phyloP scores from a whole-genome alignment of 2,888 invertebrate genomes.

The Cosmia pyralina region DNA sequence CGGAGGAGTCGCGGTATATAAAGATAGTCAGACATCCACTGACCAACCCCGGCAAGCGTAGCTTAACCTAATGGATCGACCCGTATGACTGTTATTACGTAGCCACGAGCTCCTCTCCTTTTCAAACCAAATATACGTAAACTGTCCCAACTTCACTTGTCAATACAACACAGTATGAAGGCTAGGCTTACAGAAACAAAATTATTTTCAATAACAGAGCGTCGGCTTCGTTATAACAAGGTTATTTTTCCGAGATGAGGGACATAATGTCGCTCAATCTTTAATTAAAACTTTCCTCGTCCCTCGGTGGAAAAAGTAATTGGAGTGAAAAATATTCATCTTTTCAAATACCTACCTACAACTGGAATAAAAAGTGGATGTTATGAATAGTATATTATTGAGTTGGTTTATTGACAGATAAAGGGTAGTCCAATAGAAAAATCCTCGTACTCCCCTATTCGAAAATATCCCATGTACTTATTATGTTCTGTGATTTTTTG shows the following conservation, averaged over 20 bases:
- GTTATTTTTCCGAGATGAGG: slow-evolving; percentile 75
- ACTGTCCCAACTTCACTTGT: slow-evolving; percentile 22
- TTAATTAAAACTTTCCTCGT: slow-evolving; percentile 84
- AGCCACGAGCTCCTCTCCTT: too few species aligned
- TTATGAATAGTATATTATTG: slow-evolving; percentile 41
- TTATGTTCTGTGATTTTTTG: too few species aligned
- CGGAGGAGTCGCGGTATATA: too few species aligned
- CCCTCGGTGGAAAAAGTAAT: slow-evolving; percentile 76
- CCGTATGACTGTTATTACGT: too few species aligned
- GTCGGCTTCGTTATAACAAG: slow-evolving; percentile 72
- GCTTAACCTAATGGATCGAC: too few species aligned
- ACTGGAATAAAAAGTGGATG: slow-evolving; percentile 30
- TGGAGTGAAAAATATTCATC: slow-evolving; percentile 72
- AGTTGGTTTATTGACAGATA: background rate
- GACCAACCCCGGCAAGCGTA: too few species aligned
- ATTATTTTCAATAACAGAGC: slow-evolving; percentile 75
- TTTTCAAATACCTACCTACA: slow-evolving; percentile 69
- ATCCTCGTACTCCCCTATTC: too few species aligned
- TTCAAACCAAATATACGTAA: background rate
- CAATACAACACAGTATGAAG: slow-evolving; percentile 40
- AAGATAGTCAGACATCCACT: too few species aligned
- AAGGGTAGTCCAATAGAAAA: too few species aligned
- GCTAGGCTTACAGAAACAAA: slow-evolving; percentile 57
- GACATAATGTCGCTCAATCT: slow-evolving; percentile 81
- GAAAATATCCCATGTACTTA: too few species aligned